Base-by-base conservation (phyloP, 2,888 invertebrate genomes). In the Capitulum mitella region DNA sequence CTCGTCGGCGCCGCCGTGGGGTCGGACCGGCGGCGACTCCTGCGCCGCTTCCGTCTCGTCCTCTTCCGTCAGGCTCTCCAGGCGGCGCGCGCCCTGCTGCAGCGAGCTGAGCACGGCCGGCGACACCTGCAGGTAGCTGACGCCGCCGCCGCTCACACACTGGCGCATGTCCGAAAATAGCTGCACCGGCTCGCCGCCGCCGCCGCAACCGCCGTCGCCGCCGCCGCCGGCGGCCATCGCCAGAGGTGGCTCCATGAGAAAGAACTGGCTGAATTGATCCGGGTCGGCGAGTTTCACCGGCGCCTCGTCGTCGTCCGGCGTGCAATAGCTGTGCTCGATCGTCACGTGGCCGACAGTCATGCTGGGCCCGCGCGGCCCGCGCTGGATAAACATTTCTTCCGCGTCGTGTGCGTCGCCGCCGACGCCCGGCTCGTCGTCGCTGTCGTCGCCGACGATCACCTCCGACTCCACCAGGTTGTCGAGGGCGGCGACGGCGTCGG, bases 381-480 rank as follows among this genome's bases (percentile, higher is more conserved):
- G 61, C 14, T 78, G 78, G 19, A 77, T 29, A 46, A 78, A 70
- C 40, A 46, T 8, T 19, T 79, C 79, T 46, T 79, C 79, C 26
- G 48, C 48, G 12, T 78, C 51, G 32, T 77, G 74, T n/a, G 54
- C 58, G 14, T 78, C 80, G 29, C 74, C 58, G 58, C 46, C 78
- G 37, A 78, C 22, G 22, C 37, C 77, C 51, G 78, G 6, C 19
- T 79, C 77, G 51, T 79, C 77, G 32, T 79, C 70, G 51, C 46
- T 46, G 64, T 54, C 54, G 46, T 79, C 80, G 79, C 82, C 82
- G 34, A 82, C 81, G 54, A 82, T 81, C 75, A 82, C 82, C 78
- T 82, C 82, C 19, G 79, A 79, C 79, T 82, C 82, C 29, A 80
- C 79, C 32, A 82, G 80, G 58, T 82, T 82, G 70, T 82, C 81